Percentiles rank a stretch among this genome's conserved stretches.
Evolutionary conservation across 2,797 vertebrate genomes (phyloP).

Genomic region (Enteromius anoplus): DNA sequence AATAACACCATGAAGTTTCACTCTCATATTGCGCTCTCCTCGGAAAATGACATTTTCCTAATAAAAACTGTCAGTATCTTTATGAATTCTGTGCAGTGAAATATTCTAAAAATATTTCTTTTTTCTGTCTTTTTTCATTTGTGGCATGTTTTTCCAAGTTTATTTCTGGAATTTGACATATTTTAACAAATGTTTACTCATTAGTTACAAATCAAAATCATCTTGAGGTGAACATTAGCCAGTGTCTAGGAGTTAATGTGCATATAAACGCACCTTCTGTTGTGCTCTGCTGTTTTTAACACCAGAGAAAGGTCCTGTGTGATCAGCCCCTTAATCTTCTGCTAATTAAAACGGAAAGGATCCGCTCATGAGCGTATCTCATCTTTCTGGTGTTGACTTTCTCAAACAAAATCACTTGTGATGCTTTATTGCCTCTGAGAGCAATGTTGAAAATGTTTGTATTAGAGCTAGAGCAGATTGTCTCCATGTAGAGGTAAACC

Average conservation of each 20-base stretch:
- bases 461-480: constrained; percentile 48
- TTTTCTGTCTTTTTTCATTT: neutral
- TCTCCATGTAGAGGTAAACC: constrained; percentile 18
- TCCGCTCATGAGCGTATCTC: neutral
- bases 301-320: neutral
- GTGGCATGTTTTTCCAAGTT: neutral
- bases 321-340: neutral
- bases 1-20: neutral
- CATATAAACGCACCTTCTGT: neutral
- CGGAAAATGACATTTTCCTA: neutral
- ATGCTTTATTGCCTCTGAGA: constrained; percentile 53
- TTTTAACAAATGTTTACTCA: neutral
- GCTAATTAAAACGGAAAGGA: constrained; percentile 15
- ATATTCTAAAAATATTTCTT: neutral
- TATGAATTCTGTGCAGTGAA: constrained; percentile 3
- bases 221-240: constrained; percentile 3
- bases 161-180: neutral
- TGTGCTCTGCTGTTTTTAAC: neutral
- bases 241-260: neutral
- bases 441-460: constrained; percentile 29
- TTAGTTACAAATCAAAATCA: neutral
- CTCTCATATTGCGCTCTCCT: neutral
- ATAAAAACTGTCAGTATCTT: constrained; percentile 11
- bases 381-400: constrained; percentile 1
- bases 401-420: neutral